A percentile compares a stretch with the other conserved stretches of the same genome.
Conservation (phyloP, 2,888 invertebrate genomes). For the Aquatica leii region DNA sequence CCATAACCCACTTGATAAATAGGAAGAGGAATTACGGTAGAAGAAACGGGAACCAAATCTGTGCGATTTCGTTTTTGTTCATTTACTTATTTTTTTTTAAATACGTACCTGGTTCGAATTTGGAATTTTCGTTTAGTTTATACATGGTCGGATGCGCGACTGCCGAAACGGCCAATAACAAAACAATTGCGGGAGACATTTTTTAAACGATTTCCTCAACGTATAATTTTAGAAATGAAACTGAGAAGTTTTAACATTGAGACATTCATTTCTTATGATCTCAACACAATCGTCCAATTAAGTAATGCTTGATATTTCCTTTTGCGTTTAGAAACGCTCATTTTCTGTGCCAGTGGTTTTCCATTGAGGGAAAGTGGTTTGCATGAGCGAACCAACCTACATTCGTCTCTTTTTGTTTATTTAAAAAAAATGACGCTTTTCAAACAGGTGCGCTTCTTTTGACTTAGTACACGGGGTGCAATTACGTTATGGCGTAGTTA, state of each 20-base stretch:
- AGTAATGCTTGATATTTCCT: not conserved
- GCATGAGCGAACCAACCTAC: constrained; percentile 35
- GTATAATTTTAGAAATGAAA: constrained; percentile 17
- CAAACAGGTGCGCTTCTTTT: not conserved
- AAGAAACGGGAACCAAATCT: constrained; percentile 73
- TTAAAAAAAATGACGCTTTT: not conserved
- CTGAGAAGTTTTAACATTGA: constrained; percentile 24
- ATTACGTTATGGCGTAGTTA: no score
- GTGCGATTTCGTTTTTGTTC: no score
- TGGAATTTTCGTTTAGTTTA: constrained; percentile 62
- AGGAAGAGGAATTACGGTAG: constrained; percentile 71
- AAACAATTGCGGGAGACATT: constrained; percentile 67
- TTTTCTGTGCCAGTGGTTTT: constrained; percentile 1
- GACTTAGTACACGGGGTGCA: not conserved
- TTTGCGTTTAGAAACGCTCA: no score
- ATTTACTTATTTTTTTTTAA: no score
- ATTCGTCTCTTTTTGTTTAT: constrained; percentile 13
- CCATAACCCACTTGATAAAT: constrained; percentile 69
- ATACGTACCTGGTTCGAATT: constrained; percentile 62
- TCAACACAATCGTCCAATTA: constrained; percentile 21
- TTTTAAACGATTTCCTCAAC: constrained; percentile 18
- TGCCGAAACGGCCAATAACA: constrained; percentile 70
- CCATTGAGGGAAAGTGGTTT: constrained; percentile 40
- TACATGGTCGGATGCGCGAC: constrained; percentile 60
- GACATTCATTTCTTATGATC: constrained; percentile 29